These are phyloP conservation scores for Chloroceryle inda DNA, from an alignment of 2,797 vertebrate genomes.

Conservation along the genomic window DNA sequence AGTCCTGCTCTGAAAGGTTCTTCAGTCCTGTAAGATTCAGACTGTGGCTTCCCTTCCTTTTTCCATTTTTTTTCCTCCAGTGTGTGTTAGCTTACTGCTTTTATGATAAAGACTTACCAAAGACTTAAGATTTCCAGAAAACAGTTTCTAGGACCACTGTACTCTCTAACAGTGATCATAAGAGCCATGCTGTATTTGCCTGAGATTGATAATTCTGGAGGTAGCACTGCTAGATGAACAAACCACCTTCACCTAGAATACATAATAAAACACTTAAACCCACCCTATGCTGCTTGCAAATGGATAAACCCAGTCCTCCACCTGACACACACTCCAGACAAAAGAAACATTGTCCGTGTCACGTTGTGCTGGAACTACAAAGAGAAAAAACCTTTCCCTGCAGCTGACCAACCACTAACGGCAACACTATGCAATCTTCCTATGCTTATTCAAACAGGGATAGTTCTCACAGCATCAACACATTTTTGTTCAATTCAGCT, in stretches of 20 bases:
- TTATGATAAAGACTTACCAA: not conserved
- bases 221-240: not conserved
- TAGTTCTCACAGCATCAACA: not conserved
- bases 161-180: rapidly evolving
- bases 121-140: not conserved
- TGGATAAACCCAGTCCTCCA: not conserved
- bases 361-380: not conserved
- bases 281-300: not conserved
- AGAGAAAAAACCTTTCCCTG: not conserved
- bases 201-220: not conserved
- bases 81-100: not conserved
- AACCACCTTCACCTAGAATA: not conserved
- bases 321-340: no score
- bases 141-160: not conserved
- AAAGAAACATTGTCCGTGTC: rapidly evolving
- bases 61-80: not conserved
- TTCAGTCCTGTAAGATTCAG: not conserved
- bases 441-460: not conserved
- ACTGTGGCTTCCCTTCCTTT: not conserved
- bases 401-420: not conserved
- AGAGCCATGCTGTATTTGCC: rapidly evolving
- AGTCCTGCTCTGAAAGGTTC: not conserved
- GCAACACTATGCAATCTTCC: not conserved
- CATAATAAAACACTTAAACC: not conserved
- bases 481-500: not conserved